These are phyloP conservation scores for Ptychoptera albimana DNA, from an alignment of 2,888 invertebrate genomes.

Conservation along the genomic window DNA sequence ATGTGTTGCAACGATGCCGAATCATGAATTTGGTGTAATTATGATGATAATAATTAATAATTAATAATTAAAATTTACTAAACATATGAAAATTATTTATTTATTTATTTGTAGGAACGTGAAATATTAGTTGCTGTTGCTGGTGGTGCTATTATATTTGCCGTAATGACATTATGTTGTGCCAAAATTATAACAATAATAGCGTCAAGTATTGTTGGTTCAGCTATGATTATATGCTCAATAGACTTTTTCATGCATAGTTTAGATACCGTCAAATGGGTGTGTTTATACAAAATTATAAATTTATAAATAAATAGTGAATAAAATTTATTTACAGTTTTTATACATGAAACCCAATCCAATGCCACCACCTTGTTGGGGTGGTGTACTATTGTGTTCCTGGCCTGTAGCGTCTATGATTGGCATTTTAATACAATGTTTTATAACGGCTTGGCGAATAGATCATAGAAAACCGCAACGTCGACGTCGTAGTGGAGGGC, in stretches of 20 bases:
- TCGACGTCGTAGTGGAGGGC: conserved; percentile 14
- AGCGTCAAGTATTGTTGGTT: conserved; percentile 29
- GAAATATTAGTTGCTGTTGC: conserved; percentile 30
- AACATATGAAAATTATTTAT: background rate
- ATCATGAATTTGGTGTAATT: conserved; percentile 30
- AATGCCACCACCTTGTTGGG: conserved; percentile 29
- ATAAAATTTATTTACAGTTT: conserved; percentile 7
- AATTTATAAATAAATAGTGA: background rate
- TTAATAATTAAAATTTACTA: background rate
- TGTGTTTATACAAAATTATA: conserved; percentile 11
- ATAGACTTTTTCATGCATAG: conserved; percentile 29
- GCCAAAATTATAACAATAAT: conserved; percentile 28
- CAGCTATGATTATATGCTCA: conserved; percentile 28
- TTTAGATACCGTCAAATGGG: conserved; percentile 28
- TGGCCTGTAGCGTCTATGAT: conserved; percentile 29
- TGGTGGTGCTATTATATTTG: conserved; percentile 29
- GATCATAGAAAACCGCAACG: conserved; percentile 27
- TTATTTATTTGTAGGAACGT: conserved; percentile 18
- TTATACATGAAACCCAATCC: conserved; percentile 29
- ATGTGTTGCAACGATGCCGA: conserved; percentile 30
- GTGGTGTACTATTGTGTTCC: conserved; percentile 26
- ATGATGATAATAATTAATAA: background rate
- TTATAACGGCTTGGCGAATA: conserved; percentile 30
- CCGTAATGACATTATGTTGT: conserved; percentile 28
- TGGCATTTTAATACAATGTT: conserved; percentile 30